Evolutionary conservation across 2,888 invertebrate genomes (phyloP).

Genomic region (Cantharis rustica): DNA sequence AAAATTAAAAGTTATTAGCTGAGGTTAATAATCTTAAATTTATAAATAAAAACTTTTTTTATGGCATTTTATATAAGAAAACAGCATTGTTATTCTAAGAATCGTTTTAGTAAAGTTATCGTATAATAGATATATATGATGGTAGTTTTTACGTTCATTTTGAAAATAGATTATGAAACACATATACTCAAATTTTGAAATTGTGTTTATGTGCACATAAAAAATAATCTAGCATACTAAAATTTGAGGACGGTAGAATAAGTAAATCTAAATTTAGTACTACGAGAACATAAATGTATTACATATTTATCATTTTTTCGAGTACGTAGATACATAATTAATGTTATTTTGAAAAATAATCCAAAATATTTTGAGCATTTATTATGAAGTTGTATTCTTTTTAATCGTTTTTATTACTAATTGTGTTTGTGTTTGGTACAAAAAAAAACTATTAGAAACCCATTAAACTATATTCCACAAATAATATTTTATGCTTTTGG

Average conservation of each 20-base stretch:
- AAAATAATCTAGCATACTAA: not conserved
- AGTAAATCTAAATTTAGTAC: not conserved
- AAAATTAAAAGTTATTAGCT: not conserved
- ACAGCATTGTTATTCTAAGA: not conserved
- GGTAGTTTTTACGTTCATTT: not conserved
- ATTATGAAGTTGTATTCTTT: not conserved
- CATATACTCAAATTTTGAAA: not conserved
- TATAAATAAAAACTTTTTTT: not conserved
- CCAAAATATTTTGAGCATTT: not conserved
- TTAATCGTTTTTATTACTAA: not conserved
- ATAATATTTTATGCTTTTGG: too few relatives aligned
- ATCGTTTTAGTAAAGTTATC: not conserved
- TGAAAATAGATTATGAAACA: not conserved
- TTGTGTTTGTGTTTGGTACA: not conserved
- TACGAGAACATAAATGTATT: not conserved
- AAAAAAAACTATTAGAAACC: too few relatives aligned
- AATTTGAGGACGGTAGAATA: not conserved
- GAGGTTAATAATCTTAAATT: not conserved
- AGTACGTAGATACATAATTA: not conserved
- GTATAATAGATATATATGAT: not conserved
- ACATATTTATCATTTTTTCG: not conserved
- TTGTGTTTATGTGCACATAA: not conserved
- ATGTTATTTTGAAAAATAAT: not conserved
- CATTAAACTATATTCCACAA: too few relatives aligned
- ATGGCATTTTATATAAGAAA: not conserved